A percentile compares a stretch with the other conserved stretches of the same genome.
phyloP scores from a whole-genome alignment of 2,797 vertebrate genomes.

The Brachyalestes nurse region DNA sequence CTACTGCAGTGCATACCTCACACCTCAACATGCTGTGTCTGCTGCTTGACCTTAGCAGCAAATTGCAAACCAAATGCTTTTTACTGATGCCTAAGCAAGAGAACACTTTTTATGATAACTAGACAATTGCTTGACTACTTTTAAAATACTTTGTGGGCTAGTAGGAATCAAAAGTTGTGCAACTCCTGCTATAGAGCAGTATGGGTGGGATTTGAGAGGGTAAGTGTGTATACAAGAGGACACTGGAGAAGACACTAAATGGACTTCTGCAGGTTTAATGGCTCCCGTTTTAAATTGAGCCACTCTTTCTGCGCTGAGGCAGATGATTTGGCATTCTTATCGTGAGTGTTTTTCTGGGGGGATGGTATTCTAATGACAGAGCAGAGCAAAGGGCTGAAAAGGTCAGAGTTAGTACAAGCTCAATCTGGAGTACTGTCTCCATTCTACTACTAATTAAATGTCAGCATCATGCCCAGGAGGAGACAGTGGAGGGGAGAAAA shows the following conservation, averaged over 20 bases:
- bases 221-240: conserved; percentile 17
- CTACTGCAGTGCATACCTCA: no score
- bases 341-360: conserved; percentile 58
- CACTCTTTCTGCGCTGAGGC: conserved; percentile 23
- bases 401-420: conserved; percentile 77
- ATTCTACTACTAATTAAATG: conserved; percentile 84
- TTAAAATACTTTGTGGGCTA: neutral
- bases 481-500: conserved; percentile 61
- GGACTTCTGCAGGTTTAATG: conserved; percentile 42
- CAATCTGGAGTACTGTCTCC: conserved; percentile 73
- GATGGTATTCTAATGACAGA: conserved; percentile 74
- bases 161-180: neutral
- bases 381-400: conserved; percentile 78
- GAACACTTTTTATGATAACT: no score
- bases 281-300: conserved; percentile 39
- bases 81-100: no score
- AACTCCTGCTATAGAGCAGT: neutral
- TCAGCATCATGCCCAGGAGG: conserved; percentile 66
- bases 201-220: conserved; percentile 47
- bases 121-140: no score
- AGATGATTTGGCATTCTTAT: conserved; percentile 59
- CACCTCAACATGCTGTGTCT: no score
- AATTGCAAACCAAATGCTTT: no score
- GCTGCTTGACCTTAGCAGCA: no score
- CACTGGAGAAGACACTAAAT: conserved; percentile 20